Evolutionary conservation across 2,888 invertebrate genomes (phyloP).

Genomic region (Hemithea aestivaria): DNA sequence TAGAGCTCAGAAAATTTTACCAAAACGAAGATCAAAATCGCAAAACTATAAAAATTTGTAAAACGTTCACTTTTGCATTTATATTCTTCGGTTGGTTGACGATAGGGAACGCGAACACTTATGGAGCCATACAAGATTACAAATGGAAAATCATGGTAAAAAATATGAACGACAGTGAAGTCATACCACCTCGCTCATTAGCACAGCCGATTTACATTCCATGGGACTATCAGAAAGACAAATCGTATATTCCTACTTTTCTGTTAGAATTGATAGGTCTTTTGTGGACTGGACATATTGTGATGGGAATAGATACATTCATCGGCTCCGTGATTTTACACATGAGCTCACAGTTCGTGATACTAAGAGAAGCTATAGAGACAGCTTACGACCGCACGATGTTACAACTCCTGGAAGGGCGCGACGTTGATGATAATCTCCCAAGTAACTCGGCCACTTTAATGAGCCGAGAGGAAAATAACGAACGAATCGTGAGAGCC

Average conservation of each 20-base stretch:
- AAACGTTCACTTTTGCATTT: constrained; percentile 56
- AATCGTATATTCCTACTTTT: constrained; percentile 56
- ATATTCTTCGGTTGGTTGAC: constrained; percentile 70
- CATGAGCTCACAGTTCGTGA: constrained; percentile 65
- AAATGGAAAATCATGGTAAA: constrained; percentile 55
- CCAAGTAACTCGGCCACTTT: constrained; percentile 13
- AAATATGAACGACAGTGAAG: constrained; percentile 43
- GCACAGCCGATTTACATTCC: constrained; percentile 72
- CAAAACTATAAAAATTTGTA: constrained; percentile 49
- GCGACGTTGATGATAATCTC: constrained; percentile 24
- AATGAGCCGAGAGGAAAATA: constrained; percentile 30
- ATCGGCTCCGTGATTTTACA: constrained; percentile 67
- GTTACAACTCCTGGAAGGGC: constrained; percentile 35
- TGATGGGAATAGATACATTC: constrained; percentile 69
- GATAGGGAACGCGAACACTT: constrained; percentile 60
- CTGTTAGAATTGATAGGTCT: constrained; percentile 61
- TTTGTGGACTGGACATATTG: constrained; percentile 71
- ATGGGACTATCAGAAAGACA: constrained; percentile 63
- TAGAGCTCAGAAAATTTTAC: constrained; percentile 55
- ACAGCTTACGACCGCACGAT: constrained; percentile 63
- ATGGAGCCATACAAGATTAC: constrained; percentile 60
- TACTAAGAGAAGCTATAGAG: constrained; percentile 56
- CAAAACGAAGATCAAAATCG: constrained; percentile 54
- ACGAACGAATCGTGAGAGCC: constrained; percentile 42
- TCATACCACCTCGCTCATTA: constrained; percentile 49